These are phyloP conservation scores for Deroplatys truncata DNA, from an alignment of 2,888 invertebrate genomes.

Conservation along the genomic window DNA sequence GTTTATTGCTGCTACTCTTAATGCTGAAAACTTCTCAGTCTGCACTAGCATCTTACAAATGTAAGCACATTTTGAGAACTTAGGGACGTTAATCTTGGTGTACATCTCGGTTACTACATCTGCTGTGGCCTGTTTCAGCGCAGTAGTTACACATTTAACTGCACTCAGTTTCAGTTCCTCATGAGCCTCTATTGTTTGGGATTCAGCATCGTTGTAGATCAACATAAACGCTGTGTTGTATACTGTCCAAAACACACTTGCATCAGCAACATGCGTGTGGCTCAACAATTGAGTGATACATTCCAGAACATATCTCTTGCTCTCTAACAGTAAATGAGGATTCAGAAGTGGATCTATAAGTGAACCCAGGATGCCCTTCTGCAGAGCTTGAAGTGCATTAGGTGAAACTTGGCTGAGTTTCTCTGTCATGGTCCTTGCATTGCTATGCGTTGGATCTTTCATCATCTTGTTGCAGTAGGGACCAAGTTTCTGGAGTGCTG, in stretches of 20 bases:
- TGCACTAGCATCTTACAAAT: slow-evolving; percentile 62
- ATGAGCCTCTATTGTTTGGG: slow-evolving; percentile 52
- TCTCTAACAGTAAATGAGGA: slow-evolving; percentile 42
- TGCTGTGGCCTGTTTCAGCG: slow-evolving; percentile 49
- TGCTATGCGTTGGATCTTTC: slow-evolving; percentile 46
- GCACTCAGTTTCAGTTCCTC: slow-evolving; percentile 63
- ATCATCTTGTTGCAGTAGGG: slow-evolving; percentile 53
- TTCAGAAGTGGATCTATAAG: slow-evolving; percentile 42
- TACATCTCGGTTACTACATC: slow-evolving; percentile 55
- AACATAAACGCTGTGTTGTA: slow-evolving; percentile 52
- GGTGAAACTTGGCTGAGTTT: slow-evolving; percentile 43
- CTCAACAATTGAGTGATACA: slow-evolving; percentile 49
- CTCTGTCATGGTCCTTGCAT: slow-evolving; percentile 41
- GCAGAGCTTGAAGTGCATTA: slow-evolving; percentile 49
- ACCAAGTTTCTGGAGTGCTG: slow-evolving; percentile 44
- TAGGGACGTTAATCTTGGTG: slow-evolving; percentile 52
- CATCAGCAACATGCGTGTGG: slow-evolving; percentile 48
- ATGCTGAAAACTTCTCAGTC: slow-evolving; percentile 57
- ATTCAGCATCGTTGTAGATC: slow-evolving; percentile 51
- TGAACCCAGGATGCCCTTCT: slow-evolving; percentile 53
- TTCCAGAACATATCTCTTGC: slow-evolving; percentile 51
- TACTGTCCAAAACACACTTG: slow-evolving; percentile 53
- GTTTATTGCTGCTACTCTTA: slow-evolving; percentile 54
- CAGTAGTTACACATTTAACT: slow-evolving; percentile 50
- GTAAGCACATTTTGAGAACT: slow-evolving; percentile 63